These are phyloP conservation scores for Pholis gunnellus DNA, from an alignment of 2,113 vertebrate genomes.

Conservation along the genomic window DNA sequence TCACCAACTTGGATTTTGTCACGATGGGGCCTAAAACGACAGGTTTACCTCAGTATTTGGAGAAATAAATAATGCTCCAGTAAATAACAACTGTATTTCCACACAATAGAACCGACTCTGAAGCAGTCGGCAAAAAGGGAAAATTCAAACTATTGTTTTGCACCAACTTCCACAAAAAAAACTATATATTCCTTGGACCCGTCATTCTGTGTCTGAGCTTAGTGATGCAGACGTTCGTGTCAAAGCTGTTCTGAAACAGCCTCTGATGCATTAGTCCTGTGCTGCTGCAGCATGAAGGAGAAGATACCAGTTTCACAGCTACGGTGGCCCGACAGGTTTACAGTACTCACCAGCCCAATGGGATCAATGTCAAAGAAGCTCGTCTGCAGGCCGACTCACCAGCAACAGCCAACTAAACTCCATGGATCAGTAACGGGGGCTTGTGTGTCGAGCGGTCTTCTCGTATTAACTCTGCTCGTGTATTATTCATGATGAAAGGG, in stretches of 20 bases:
- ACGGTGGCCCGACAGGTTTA: background rate
- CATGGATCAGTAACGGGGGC: constrained; percentile 18
- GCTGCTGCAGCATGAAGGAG: background rate
- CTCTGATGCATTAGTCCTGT: constrained; percentile 24
- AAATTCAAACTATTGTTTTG: constrained; percentile 49
- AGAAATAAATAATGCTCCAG: background rate
- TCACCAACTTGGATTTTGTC: constrained; percentile 52
- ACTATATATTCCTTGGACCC: background rate
- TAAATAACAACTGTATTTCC: background rate
- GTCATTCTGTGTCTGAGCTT: background rate
- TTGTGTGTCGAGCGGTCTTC: constrained; percentile 13
- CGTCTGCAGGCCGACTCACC: background rate
- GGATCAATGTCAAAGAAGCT: constrained; percentile 1
- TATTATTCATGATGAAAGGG: constrained; percentile 16
- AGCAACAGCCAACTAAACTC: background rate
- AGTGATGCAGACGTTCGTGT: background rate
- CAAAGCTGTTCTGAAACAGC: constrained; percentile 27
- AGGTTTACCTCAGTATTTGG: background rate
- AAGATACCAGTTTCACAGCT: constrained; percentile 21
- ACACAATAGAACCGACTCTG: background rate
- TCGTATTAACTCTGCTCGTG: constrained; percentile 28
- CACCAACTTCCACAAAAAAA: constrained; percentile 37
- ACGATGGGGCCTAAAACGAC: constrained; percentile 15
- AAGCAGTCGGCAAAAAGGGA: background rate
- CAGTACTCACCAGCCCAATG: constrained; percentile 24